Evolutionary conservation across 2,113 vertebrate species (phyloP), one percentile per base, ranked within the genome.

Genomic region (Corvus cornix): DNA sequence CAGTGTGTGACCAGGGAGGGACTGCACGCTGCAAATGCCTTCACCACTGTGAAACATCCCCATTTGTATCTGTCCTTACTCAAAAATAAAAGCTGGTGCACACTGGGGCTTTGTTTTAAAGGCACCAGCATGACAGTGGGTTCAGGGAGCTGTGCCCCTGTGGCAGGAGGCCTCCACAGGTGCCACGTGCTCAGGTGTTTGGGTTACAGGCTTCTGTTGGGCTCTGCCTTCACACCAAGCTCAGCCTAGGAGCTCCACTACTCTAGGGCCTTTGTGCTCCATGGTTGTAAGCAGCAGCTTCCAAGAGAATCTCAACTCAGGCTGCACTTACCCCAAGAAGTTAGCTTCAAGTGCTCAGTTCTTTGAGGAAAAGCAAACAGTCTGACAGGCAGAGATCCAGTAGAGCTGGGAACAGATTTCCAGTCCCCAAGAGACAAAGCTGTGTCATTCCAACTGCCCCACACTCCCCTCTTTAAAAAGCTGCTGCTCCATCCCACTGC

Each of bases 121-220:
- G 76, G 53, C 31, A 43, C 3, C 8, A 5, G 69, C 16, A 1
- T 5, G 59, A 6, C 39, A 84, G 4, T 31, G 84, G 52, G 58
- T 6, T 24, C 35, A 18, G 30, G 75, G 62, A 63, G 79, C 89
- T 48, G 51, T 33, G 72, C 37, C 69, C 35, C 56, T 5, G 23
- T 0, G 2, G 27, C 79, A 75, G 49, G 28, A 21, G n/a, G 22
- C 7, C 52, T 46, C 63, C 80, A 19, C 68, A 79, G 84, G 35
- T 63, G 60, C 60, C 30, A 27, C 0, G 0, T 35, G 41, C 70
- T 48, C 1, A 21, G 48, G 19, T 15, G 56, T 20, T 53, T 0
- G 2, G 35, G 30, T 67, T 53, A 39, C 33, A 35, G 30, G 30
- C 76, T 3, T 33, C 79, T 79, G 35, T 2, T 18, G 44, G 67